Conservation (phyloP, 2,113 vertebrate genomes). For the Perca fluviatilis region DNA sequence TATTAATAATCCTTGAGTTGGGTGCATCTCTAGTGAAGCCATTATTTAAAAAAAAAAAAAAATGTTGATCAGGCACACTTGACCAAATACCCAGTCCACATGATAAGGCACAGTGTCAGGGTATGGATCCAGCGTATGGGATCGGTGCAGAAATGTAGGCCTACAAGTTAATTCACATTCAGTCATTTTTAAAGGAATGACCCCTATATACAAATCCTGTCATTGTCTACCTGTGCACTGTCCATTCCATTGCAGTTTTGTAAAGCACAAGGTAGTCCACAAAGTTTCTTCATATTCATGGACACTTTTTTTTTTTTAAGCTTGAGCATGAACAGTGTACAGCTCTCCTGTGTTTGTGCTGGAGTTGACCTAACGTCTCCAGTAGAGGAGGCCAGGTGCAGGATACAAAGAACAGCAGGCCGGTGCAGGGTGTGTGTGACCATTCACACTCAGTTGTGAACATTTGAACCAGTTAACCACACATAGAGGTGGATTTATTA, state of each 20-base stretch:
- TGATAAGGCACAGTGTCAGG: neutral
- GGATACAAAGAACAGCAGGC: neutral
- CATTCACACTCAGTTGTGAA: constrained; percentile 14
- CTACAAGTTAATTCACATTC: neutral
- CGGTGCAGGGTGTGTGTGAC: constrained; percentile 11
- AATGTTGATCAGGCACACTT: neutral
- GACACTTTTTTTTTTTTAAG: neutral
- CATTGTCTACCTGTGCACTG: neutral
- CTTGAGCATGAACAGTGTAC: neutral
- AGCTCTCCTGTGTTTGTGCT: constrained; percentile 6
- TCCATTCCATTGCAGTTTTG: neutral
- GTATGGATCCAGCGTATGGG: neutral
- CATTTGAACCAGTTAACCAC: constrained; percentile 11
- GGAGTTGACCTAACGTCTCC: neutral
- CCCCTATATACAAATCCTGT: neutral
- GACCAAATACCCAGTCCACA: neutral
- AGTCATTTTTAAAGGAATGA: neutral
- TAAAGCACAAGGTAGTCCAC: neutral
- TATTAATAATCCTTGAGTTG: neutral
- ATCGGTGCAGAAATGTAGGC: neutral
- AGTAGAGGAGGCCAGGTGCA: neutral
- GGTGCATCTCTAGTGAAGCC: neutral
- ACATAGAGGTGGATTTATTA: neutral
- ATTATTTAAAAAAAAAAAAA: neutral
- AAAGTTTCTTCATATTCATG: neutral